Base-by-base conservation (phyloP, 1,140 invertebrate genomes). In the Drosophila sulfurigaster region DNA sequence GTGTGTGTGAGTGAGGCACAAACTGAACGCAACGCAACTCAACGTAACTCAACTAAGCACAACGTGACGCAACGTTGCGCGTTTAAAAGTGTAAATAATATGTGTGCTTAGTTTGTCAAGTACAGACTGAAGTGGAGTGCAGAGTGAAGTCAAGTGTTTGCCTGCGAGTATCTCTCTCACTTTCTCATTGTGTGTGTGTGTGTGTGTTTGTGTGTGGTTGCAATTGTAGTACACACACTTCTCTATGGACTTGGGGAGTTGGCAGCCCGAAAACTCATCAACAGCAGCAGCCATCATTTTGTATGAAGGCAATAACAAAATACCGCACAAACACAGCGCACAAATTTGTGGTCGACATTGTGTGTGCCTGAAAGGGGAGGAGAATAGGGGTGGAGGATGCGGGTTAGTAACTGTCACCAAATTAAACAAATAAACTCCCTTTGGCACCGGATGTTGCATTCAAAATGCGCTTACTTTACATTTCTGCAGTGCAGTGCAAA, bases 81-180 rank as follows among this genome's bases (percentile, higher is more conserved):
- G 83, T 89, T 89, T 75, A 89, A 88, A 88, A 89, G 83, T 89
- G 85, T 88, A 88, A 89, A 88, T 89, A 89, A 88, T 89, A 83
- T 81, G 79, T 70, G 70, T 69, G 75, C 60, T 78, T 79, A 71
- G 72, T 83, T 83, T 83, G 72, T 79, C 64, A 52, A 54, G 59
- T 64, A 56, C 64, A 38, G 64, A 51, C 32, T 52, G 28, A 3
- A 63, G 41, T 11, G 13, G 3, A 25, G 6, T 4, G 45, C 8
- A 1, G 32, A 54, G 81, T 46, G 69, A 3, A 35, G 45, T 49
- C 56, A 78, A 82, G 80, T 78, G 73, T 46, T 48, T 64, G 16
- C 5, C 11, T 45, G 57, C 11, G n/a, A 46, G 58, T 60, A 30
- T 28, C 28, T 46, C 6, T 60, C 11, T 25, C 10, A 3, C 1